Percentiles rank a stretch among this genome's conserved stretches.
phyloP scores from a whole-genome alignment of 2,113 vertebrate genomes.

The Oceanites oceanicus region DNA sequence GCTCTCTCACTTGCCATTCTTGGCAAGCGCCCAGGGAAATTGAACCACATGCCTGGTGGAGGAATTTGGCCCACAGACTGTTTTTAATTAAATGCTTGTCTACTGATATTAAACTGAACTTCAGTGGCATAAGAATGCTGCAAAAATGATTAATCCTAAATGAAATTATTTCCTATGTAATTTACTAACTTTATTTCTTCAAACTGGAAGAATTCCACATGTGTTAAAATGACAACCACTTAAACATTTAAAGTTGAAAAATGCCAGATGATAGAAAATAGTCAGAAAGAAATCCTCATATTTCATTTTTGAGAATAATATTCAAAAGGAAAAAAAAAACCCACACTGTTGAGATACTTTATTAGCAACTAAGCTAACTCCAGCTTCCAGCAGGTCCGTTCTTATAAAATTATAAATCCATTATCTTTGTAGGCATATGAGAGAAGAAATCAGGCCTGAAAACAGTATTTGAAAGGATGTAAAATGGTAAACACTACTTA shows the following conservation, averaged over 20 bases:
- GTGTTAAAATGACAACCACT: neutral
- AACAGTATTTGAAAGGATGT: neutral
- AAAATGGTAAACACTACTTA: neutral
- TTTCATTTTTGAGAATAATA: slow-evolving; percentile 14
- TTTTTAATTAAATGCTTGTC: slow-evolving; percentile 69
- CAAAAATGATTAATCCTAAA: neutral
- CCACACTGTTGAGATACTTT: neutral
- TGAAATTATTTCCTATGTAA: slow-evolving; percentile 26
- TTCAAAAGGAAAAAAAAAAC: neutral
- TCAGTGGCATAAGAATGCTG: slow-evolving; percentile 4
- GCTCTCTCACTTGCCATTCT: neutral
- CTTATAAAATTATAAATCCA: neutral
- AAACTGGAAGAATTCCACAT: slow-evolving; percentile 33
- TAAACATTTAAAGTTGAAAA: neutral
- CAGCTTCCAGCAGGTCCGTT: neutral
- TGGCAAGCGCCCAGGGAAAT: slow-evolving; percentile 29
- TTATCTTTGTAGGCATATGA: neutral
- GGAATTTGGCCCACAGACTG: slow-evolving; percentile 47
- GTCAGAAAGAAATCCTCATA: neutral
- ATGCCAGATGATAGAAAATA: neutral
- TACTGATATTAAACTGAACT: slow-evolving; percentile 16
- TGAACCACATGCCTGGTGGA: slow-evolving; percentile 12
- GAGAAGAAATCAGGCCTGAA: neutral
- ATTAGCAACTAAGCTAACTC: neutral
- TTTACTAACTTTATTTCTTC: slow-evolving; percentile 54